Evolutionary conservation across 2,888 invertebrate species (phyloP), one percentile per base, ranked within the genome.

Genomic region (Rhingia campestris): DNA sequence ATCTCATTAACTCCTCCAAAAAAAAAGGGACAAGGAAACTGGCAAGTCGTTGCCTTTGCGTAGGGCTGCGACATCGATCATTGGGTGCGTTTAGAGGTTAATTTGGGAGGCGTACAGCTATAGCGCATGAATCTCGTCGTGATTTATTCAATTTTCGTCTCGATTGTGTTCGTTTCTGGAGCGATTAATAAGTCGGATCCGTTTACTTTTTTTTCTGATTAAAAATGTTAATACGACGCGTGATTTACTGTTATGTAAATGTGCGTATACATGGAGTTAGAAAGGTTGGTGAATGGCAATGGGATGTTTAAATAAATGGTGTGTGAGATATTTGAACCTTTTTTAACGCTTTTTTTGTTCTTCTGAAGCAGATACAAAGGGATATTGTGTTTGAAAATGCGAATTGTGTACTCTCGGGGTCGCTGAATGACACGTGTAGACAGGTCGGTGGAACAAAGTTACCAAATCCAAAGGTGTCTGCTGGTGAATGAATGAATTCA

Each of bases 201-300:
- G 51, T 35, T 7, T 61, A 53, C 51, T 35, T 9, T 49, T 53
- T n/a, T 35, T 81, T 74, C 84, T 80, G 74, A 84, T 84, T 84
- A 84, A 84, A 80, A 84, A 84, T 80, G 84, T 84, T 80, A 84
- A 84, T 84, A 47, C 58, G 58, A 49, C 56, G 37, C 58, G 80
- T 84, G 74, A 84, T 84, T 84, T 84, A 84, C 80, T 74, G 70
- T 84, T 84, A 84, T 84, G 84, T 82, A 79, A 82, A 82, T 82
- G 45, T 47, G 35, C 49, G 58, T 53, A 43, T 58, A 64, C 64
- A 70, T 43, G 54, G 61, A 67, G 56, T 41, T 39, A 33, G 82
- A 82, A 79, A 73, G 82, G 41, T 79, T 82, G 82, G 79, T 82
- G 82, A 54, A 79, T 74, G 63, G 73, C 73, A 33, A 30, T 69